phyloP scores from a whole-genome alignment of 2,113 vertebrate genomes.

The Laticauda colubrina region DNA sequence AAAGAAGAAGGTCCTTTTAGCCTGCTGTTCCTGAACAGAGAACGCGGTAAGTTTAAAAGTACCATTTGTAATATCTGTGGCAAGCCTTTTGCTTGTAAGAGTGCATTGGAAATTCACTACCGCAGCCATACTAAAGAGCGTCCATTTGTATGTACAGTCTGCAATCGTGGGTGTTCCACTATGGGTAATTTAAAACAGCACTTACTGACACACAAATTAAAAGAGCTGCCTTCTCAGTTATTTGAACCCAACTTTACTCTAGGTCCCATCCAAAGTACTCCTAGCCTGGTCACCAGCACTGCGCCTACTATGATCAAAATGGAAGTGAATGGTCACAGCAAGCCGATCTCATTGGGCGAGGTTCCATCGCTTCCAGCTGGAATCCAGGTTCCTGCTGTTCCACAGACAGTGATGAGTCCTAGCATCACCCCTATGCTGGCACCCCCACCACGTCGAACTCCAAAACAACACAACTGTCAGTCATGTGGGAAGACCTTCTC shows the following conservation, averaged over 20 bases:
- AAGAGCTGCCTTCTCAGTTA: constrained; percentile 78
- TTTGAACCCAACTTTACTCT: constrained; percentile 79
- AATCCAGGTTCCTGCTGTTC: constrained; percentile 84
- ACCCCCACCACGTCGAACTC: constrained; percentile 92
- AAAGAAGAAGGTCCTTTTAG: constrained; percentile 96
- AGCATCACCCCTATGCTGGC: constrained; percentile 93
- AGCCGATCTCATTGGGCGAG: constrained; percentile 84
- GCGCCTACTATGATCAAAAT: constrained; percentile 93
- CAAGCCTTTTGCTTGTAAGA: constrained; percentile 81
- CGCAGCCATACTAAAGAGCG: constrained; percentile 83
- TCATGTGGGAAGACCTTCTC: constrained; percentile 99
- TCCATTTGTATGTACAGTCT: constrained; percentile 77
- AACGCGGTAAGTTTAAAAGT: constrained; percentile 87
- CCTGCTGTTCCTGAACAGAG: constrained; percentile 95
- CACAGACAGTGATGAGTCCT: constrained; percentile 87
- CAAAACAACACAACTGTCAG: constrained; percentile 99
- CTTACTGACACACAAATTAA: constrained; percentile 80
- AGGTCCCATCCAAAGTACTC: constrained; percentile 86
- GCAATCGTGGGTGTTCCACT: constrained; percentile 82
- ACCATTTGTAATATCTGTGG: constrained; percentile 77
- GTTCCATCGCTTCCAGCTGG: constrained; percentile 83
- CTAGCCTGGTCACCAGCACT: constrained; percentile 85
- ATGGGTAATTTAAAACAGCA: constrained; percentile 85
- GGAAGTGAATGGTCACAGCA: constrained; percentile 96
- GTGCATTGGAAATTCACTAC: constrained; percentile 76